A percentile compares a stretch with the other conserved stretches of the same genome.
phyloP scores from a whole-genome alignment of 30 jellyfish, hydroid and myxozoan species.

The Turritopsis rubra region DNA sequence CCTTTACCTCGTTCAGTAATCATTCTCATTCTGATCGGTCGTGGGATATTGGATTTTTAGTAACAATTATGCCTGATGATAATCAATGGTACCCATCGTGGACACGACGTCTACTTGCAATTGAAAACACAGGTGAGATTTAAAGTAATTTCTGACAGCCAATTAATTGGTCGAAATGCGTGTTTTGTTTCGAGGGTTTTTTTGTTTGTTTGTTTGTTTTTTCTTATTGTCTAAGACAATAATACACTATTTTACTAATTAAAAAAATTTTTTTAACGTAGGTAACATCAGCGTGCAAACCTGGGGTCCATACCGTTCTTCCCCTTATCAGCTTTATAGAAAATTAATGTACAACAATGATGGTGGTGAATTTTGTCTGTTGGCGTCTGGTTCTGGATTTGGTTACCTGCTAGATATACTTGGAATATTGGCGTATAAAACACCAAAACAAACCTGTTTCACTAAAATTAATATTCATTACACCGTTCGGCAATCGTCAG shows the following conservation, averaged over 20 bases:
- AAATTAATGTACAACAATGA: not conserved
- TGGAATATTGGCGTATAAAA: conserved; percentile 17
- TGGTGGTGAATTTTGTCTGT: not conserved
- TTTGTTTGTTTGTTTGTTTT: conserved; percentile 1
- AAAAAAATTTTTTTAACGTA: not conserved
- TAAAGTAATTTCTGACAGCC: not conserved
- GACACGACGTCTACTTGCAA: conserved; percentile 3
- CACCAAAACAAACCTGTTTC: not conserved
- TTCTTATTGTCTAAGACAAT: not conserved
- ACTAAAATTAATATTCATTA: conserved; percentile 12
- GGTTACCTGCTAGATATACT: conserved; percentile 17
- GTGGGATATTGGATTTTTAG: conserved; percentile 16
- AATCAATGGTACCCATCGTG: conserved; percentile 21
- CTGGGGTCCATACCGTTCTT: conserved; percentile 33
- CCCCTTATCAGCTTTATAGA: conserved; percentile 10
- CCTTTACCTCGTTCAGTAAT: conserved; percentile 18
- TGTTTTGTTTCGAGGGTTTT: not conserved
- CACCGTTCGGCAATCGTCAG: not conserved
- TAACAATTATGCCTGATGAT: conserved; percentile 7
- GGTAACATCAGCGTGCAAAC: not conserved
- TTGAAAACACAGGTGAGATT: not conserved
- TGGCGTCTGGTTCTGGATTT: conserved; percentile 30
- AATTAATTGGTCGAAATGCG: not conserved
- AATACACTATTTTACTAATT: no score
- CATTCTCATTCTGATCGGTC: not conserved